A percentile compares a stretch with the other conserved stretches of the same genome.
Evolutionary conservation across 1,140 invertebrate genomes (phyloP).

Genomic region (Leptestheria dahalacensis): DNA sequence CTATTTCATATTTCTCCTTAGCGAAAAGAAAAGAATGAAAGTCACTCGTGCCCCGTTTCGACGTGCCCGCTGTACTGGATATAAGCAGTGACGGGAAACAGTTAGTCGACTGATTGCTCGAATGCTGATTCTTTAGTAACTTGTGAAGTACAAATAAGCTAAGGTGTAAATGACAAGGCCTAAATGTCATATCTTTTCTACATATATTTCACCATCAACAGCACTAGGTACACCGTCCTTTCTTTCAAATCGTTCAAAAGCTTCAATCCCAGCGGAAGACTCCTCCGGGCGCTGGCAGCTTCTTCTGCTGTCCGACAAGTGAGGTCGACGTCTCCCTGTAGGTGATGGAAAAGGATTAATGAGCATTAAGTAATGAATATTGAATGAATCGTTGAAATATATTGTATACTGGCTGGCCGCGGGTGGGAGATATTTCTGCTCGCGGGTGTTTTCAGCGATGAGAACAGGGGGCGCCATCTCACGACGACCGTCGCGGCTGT

Average conservation of each 20-base stretch:
- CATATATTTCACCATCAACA: background rate
- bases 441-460: constrained; percentile 30
- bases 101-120: too few relatives aligned
- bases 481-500: constrained; percentile 51
- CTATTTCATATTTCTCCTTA: too few relatives aligned
- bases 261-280: background rate
- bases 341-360: too few relatives aligned
- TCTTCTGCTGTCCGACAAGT: background rate
- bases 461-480: constrained; percentile 49
- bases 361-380: too few relatives aligned
- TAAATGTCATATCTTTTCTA: background rate
- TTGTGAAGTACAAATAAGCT: too few relatives aligned
- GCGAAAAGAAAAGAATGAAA: too few relatives aligned
- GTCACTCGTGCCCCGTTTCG: too few relatives aligned
- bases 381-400: too few relatives aligned
- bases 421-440: background rate
- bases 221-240: background rate
- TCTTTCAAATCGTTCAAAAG: background rate
- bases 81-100: too few relatives aligned
- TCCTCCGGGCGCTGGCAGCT: background rate
- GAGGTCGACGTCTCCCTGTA: background rate
- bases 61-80: too few relatives aligned
- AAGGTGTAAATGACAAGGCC: too few relatives aligned
- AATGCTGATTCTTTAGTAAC: too few relatives aligned
- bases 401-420: background rate